Evolutionary conservation across 2,113 vertebrate species (phyloP), one percentile per base, ranked within the genome.

Genomic region (Scophthalmus maximus): DNA sequence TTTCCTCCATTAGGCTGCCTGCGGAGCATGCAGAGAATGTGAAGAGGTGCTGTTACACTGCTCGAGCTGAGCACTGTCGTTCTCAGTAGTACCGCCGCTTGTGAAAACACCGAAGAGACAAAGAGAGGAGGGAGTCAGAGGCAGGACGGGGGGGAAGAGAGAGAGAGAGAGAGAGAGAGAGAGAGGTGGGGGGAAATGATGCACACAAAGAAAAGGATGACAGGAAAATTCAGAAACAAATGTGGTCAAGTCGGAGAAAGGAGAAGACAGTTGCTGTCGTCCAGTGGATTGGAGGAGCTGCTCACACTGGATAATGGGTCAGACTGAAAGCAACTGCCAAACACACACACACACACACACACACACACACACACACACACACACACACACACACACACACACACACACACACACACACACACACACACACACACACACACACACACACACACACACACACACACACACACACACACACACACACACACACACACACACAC

Each of bases 1-100:
- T 80, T 89, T 90, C 86, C 90, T 86, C 89, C 89, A 92, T 92
- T 89, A 90, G 72, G 87, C 81, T 67, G 86, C 87, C 74, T 86
- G 84, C 65, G 76, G 87, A 86, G 88, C 90, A 81, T 87, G 89
- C 78, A 80, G 82, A 20, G 64, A 84, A 82, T 83, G 82, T 79
- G 65, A 85, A 86, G 88, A 77, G 83, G 79, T 73, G 85, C 78
- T 56, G 85, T 79, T 76, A 51, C 79, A 60, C 74, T 67, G 67
- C 82, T 50, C 23, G 72, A 79, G 79, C 73, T 23, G 26, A 79
- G 79, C 82, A 46, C 68, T 8, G 76, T 36, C 29, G 49, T 40
- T 69, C 61, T 42, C 46, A 14, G 68, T n/a, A 42, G 73, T 15
- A 56, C 49, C 57, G 64, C 64, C 34, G 15, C 27, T 38, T 14